Conservation (phyloP, 2,113 vertebrate genomes). For the Prunella himalayana region DNA sequence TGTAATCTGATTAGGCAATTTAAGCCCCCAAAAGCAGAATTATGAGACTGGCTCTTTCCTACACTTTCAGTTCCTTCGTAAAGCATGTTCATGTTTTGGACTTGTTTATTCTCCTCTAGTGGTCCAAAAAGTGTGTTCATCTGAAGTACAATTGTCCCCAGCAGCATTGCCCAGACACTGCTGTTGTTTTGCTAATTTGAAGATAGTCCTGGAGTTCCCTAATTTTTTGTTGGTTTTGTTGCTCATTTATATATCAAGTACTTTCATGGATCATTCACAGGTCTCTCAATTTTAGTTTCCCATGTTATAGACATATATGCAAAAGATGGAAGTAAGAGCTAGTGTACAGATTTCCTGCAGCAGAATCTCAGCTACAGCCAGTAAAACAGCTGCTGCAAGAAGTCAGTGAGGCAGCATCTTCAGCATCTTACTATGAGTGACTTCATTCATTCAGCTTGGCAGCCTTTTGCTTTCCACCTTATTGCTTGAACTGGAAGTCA, state of each 20-base stretch:
- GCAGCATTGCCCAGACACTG: background rate
- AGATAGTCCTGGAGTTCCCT: background rate
- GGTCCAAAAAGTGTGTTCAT: background rate
- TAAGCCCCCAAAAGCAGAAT: constrained; percentile 1
- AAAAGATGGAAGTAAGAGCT: background rate
- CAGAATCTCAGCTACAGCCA: background rate
- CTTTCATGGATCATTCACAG: background rate
- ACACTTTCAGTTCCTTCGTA: background rate
- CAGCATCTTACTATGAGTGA: background rate
- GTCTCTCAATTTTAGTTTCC: background rate
- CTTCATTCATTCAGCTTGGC: background rate
- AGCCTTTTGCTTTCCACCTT: background rate
- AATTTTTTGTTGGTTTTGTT: background rate
- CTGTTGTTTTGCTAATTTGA: background rate
- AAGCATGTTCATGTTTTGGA: background rate
- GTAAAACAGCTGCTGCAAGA: background rate
- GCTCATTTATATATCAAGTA: background rate
- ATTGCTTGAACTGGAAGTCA: background rate
- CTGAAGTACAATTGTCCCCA: background rate
- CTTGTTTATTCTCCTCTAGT: background rate
- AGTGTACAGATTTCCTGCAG: background rate
- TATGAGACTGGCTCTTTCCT: background rate
- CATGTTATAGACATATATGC: background rate
- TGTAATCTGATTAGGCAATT: background rate
- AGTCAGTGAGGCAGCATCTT: background rate